These are phyloP conservation scores for Sphaeridia pumilis DNA, from an alignment of 2,888 invertebrate genomes.

Conservation along the genomic window DNA sequence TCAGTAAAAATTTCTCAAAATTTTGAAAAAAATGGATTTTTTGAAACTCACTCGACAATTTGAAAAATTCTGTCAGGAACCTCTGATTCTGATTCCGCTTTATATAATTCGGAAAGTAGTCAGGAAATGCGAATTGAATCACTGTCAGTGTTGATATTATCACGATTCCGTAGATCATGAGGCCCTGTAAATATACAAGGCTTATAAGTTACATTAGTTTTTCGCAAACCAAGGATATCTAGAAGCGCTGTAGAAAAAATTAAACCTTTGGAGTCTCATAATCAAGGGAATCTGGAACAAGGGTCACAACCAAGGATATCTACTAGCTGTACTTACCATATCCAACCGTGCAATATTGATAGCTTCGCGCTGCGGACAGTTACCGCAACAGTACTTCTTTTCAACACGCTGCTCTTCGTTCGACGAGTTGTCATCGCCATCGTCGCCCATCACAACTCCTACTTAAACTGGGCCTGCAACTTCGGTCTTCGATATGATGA, in stretches of 20 bases:
- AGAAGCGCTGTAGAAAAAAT: too few relatives aligned
- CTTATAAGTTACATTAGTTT: too few relatives aligned
- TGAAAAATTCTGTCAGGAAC: slow-evolving; percentile 5
- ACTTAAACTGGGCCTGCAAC: too few relatives aligned
- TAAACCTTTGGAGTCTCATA: too few relatives aligned
- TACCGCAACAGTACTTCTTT: slow-evolving; percentile 16
- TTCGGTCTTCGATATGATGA: too few relatives aligned
- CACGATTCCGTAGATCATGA: slow-evolving; percentile 7
- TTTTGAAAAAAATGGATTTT: background rate
- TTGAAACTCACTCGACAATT: slow-evolving; percentile 3
- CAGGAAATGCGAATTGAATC: slow-evolving; percentile 10
- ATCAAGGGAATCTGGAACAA: too few relatives aligned
- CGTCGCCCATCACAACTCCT: background rate
- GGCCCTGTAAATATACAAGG: slow-evolving; percentile 9
- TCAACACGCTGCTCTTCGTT: background rate
- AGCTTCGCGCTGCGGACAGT: slow-evolving; percentile 12
- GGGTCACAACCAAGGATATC: too few relatives aligned
- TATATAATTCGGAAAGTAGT: slow-evolving; percentile 11
- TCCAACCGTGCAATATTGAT: slow-evolving; percentile 11
- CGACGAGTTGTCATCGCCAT: background rate
- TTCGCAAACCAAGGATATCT: background rate
- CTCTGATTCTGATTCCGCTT: background rate
- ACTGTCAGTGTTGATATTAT: slow-evolving; percentile 5
- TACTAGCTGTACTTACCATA: slow-evolving; percentile 6
- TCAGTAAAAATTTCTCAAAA: background rate